Evolutionary conservation across 2,113 vertebrate genomes (phyloP).

Genomic region (Mandrillus leucophaeus): DNA sequence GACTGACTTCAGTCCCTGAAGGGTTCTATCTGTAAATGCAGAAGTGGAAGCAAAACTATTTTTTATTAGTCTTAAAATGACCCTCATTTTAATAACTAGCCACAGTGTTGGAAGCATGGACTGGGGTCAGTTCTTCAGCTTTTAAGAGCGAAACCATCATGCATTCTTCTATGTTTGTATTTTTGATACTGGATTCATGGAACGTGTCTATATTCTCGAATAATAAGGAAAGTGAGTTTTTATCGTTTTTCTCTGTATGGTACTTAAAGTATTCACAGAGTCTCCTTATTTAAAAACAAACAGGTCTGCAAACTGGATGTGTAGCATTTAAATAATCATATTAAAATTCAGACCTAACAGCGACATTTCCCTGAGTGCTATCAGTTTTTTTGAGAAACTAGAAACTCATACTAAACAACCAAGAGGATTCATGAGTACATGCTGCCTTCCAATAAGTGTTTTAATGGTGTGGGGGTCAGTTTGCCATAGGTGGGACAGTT

Average conservation of each 20-base stretch:
- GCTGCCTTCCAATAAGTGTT: conserved; percentile 80
- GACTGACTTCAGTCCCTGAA: conserved; percentile 85
- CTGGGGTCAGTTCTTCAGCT: conserved; percentile 56
- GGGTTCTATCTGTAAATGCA: conserved; percentile 85
- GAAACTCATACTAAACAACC: conserved; percentile 81
- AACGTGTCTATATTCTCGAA: conserved; percentile 72
- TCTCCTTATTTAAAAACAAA: conserved; percentile 86
- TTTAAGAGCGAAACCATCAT: conserved; percentile 63
- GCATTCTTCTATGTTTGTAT: conserved; percentile 39
- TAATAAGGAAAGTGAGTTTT: conserved; percentile 73
- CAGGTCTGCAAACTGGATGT: conserved; percentile 83
- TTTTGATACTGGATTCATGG: conserved; percentile 67
- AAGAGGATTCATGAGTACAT: conserved; percentile 69
- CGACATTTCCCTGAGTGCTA: conserved; percentile 83
- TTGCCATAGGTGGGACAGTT: conserved; percentile 71
- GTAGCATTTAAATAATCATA: conserved; percentile 86
- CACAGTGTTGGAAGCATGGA: conserved; percentile 66
- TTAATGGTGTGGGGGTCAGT: conserved; percentile 77
- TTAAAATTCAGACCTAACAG: conserved; percentile 84
- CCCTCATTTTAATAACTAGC: conserved; percentile 82
- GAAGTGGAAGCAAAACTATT: conserved; percentile 83
- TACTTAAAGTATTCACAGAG: conserved; percentile 79
- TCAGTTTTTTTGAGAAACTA: conserved; percentile 85
- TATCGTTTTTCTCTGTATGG: conserved; percentile 68
- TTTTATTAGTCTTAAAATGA: conserved; percentile 85